These are phyloP conservation scores for Sebastes itinus DNA, from an alignment of 2,797 vertebrate genomes.

Conservation along the genomic window DNA sequence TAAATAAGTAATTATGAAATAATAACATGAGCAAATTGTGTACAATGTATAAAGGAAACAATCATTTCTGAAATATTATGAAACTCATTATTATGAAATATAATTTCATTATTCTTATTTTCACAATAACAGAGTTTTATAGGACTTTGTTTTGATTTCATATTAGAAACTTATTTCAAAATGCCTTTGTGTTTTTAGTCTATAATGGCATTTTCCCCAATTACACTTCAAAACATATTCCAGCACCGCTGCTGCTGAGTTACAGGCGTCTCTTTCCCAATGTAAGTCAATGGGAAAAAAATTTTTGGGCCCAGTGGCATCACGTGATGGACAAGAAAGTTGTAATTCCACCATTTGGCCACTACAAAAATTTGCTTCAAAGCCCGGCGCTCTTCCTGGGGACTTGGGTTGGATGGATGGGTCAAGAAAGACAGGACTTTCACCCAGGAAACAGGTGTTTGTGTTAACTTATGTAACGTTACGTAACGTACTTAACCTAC, in stretches of 20 bases:
- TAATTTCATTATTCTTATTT: background rate
- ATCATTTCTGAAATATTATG: background rate
- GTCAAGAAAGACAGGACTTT: background rate
- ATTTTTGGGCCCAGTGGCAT: too few relatives aligned
- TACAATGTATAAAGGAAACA: background rate
- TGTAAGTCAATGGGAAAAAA: accelerated
- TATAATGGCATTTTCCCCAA: background rate
- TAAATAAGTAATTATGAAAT: background rate
- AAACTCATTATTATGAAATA: background rate
- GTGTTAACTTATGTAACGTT: too few relatives aligned
- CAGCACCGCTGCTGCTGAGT: too few relatives aligned
- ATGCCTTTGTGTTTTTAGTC: background rate
- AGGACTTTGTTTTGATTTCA: background rate
- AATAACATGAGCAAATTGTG: background rate
- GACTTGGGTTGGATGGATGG: too few relatives aligned
- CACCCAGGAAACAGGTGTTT: background rate
- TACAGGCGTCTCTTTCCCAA: too few relatives aligned
- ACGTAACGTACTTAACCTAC: too few relatives aligned
- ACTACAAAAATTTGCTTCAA: too few relatives aligned
- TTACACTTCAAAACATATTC: accelerated
- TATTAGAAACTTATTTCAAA: background rate
- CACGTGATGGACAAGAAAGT: accelerated
- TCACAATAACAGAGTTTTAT: background rate
- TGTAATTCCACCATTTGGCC: too few relatives aligned
- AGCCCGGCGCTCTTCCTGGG: too few relatives aligned